phyloP scores from a whole-genome alignment of 2,113 vertebrate species.

The Bothrops jararaca region DNA sequence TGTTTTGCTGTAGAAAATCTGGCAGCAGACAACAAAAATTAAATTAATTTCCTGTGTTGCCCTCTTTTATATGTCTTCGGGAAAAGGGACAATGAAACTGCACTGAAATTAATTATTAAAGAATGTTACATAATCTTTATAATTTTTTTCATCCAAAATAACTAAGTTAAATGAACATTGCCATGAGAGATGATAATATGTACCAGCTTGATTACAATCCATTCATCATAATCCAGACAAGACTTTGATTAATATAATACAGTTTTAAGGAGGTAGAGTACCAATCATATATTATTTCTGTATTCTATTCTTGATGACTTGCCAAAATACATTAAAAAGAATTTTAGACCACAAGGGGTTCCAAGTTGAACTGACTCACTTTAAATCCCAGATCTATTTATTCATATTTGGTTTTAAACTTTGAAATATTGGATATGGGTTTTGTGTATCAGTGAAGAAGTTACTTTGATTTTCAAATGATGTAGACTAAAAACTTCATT shows the following conservation, averaged over 20 bases:
- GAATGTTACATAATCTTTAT: background rate
- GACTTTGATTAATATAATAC: background rate
- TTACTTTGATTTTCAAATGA: background rate
- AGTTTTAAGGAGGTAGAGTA: background rate
- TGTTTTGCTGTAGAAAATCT: background rate
- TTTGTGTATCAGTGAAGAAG: background rate
- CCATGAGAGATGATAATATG: background rate
- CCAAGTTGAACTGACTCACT: background rate
- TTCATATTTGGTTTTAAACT: background rate
- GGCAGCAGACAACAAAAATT: background rate
- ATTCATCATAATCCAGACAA: background rate
- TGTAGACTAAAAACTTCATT: background rate
- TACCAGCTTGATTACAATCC: background rate
- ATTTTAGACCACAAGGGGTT: background rate
- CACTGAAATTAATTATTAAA: background rate
- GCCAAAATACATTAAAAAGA: background rate
- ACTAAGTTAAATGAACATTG: background rate
- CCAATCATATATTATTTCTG: background rate
- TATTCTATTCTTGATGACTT: background rate
- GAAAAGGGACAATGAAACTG: background rate
- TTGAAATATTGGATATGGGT: background rate
- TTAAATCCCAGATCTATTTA: background rate
- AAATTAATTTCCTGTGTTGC: background rate
- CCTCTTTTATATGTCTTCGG: background rate
- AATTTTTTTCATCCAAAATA: background rate